Evolutionary conservation across 2,797 vertebrate species (phyloP).

Genomic region (Trichosurus vulpecula): DNA sequence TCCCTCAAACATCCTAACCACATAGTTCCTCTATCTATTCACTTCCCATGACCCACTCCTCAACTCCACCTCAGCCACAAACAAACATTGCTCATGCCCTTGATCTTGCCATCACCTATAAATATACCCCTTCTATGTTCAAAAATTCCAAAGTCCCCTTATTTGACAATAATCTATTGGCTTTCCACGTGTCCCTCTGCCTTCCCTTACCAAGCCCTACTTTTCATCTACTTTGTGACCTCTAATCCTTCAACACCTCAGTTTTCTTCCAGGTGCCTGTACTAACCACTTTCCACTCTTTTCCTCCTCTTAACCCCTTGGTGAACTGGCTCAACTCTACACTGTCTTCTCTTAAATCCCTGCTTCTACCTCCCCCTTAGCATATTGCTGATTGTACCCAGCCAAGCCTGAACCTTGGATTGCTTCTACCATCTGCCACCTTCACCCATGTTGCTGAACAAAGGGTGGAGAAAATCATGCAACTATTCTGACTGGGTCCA

Average conservation of each 20-base stretch:
- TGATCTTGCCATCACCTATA: neutral
- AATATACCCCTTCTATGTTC: neutral
- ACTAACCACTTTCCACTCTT: neutral
- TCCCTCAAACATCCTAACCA: neutral
- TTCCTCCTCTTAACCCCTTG: neutral
- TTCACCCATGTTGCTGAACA: neutral
- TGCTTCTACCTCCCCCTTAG: neutral
- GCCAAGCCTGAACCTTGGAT: neutral
- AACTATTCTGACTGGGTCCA: neutral
- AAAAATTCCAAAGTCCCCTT: neutral
- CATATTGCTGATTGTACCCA: neutral
- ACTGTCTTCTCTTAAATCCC: neutral
- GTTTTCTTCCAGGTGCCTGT: neutral
- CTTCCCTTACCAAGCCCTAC: neutral
- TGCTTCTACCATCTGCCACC: neutral
- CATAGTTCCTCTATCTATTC: neutral
- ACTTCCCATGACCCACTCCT: neutral
- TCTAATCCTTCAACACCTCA: neutral
- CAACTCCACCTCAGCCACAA: neutral
- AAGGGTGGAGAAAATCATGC: neutral
- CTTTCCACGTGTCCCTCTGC: neutral
- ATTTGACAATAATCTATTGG: neutral
- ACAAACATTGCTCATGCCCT: neutral
- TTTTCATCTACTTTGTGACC: neutral
- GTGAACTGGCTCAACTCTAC: neutral